Evolutionary conservation across 2,113 vertebrate species (phyloP).

Genomic region (Psilopsiagon aymara): DNA sequence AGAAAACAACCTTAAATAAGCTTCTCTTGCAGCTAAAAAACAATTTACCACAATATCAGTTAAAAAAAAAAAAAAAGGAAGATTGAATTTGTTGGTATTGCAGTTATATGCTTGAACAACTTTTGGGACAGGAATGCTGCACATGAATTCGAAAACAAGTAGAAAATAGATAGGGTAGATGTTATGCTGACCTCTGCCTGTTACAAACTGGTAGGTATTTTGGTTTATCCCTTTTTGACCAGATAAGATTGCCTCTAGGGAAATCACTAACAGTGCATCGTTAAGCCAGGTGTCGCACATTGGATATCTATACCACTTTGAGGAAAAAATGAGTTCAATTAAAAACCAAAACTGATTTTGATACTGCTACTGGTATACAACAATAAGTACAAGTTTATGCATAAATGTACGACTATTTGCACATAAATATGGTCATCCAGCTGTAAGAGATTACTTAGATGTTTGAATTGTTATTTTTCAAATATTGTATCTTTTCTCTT

Average conservation of each 20-base stretch:
- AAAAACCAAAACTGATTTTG: not conserved
- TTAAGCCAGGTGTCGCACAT: not conserved
- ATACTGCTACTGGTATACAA: not conserved
- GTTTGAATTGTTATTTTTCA: not conserved
- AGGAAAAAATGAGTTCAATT: accelerated
- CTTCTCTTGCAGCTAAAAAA: not conserved
- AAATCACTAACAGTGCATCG: not conserved
- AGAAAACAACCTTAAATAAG: not conserved
- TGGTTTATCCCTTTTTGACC: not conserved
- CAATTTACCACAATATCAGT: not conserved
- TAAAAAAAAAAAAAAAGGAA: not conserved
- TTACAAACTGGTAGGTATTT: not conserved
- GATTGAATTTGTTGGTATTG: not conserved
- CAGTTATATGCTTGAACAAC: not conserved
- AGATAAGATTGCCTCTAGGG: not conserved
- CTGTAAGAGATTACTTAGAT: not conserved
- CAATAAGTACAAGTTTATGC: not conserved
- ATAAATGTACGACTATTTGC: not conserved
- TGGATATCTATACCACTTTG: not conserved
- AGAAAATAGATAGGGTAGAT: not conserved
- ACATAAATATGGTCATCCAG: not conserved
- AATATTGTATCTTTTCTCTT: not conserved
- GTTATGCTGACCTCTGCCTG: not conserved
- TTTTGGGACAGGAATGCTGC: not conserved
- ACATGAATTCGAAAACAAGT: not conserved